Base-by-base conservation (phyloP, 1,140 invertebrate genomes). In the Drosophila truncata region DNA sequence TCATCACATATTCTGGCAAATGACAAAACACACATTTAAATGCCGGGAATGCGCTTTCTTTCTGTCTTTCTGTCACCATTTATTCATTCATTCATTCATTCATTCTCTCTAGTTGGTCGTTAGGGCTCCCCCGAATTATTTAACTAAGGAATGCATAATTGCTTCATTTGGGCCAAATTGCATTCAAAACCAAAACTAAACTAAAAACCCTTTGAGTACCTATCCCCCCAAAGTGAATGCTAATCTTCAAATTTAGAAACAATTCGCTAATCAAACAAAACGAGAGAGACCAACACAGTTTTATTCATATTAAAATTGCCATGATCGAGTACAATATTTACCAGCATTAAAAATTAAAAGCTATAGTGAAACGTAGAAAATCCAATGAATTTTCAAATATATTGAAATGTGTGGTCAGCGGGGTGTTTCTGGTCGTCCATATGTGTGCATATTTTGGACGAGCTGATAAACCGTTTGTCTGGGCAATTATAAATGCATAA, bases 301-400 rank as follows among this genome's bases (percentile, higher is more conserved):
- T 50, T 64, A 20, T 14, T 29, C 46, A 29, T 29, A 64, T 69
- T 44, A 29, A 69, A 52, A 66, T 52, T 42, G 37, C 42, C 33
- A n/a, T 46, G 63, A 66, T 29, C 61, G 27, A 29, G 7, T 29
- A 42, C 13, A 20, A 16, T 35, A 20, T 54, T 20, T 33, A 18
- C 13, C 29, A 11, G 58, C 71, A 77, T 84, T 69, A 80, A 84
- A 84, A 77, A 64, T 84, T 58, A 65, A 84, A 29, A 72, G 44
- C 55, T 41, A 69, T 55, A 49, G 61, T 47, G 41, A 46, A 37
- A 61, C 23, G 6, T 13, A 49, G 20, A 49, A 85, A 85, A 61
- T 78, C 47, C 64, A 82, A 85, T 86, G 75, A 75, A 75, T 86
- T 86, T 85, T 74, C 69, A 78, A 85, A 82, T 55, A 76, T 72